Evolutionary conservation across 2,797 vertebrate genomes (phyloP).

Genomic region (Knipowitschia caucasica): DNA sequence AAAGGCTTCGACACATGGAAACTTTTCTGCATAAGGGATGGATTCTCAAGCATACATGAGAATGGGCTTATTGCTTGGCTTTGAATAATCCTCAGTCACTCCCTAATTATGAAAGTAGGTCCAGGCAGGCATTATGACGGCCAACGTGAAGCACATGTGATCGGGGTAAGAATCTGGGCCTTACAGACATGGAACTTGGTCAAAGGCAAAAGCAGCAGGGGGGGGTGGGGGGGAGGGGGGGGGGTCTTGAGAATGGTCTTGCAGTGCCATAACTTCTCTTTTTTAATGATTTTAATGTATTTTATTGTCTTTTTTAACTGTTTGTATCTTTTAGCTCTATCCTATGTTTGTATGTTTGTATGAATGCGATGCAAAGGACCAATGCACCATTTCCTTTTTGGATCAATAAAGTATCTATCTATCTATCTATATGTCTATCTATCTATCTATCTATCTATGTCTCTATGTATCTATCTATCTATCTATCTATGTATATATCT

Average conservation of each 20-base stretch:
- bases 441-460: no score
- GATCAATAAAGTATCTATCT: no score
- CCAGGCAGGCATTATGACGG: slow-evolving; percentile 47
- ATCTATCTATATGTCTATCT: no score
- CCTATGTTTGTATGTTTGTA: no score
- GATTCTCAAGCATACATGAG: slow-evolving; percentile 47
- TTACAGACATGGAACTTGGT: slow-evolving; percentile 1
- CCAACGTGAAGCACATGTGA: slow-evolving; percentile 67
- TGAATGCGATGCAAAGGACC: no score
- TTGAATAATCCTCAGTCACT: slow-evolving; percentile 62
- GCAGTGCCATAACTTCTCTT: neutral
- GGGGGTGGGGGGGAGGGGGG: no score
- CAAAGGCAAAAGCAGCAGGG: neutral
- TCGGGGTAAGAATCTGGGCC: slow-evolving; percentile 36
- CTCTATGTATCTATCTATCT: no score
- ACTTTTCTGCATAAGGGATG: slow-evolving; percentile 43
- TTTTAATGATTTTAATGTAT: no score
- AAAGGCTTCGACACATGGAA: slow-evolving; percentile 27
- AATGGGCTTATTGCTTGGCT: slow-evolving; percentile 60
- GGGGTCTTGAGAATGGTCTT: neutral
- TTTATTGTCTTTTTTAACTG: no score
- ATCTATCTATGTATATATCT: no score
- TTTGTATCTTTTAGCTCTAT: no score
- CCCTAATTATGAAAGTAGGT: slow-evolving; percentile 53
- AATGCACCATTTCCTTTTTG: no score